Percentiles rank a stretch among this genome's conserved stretches.
Evolutionary conservation across 2,888 invertebrate species (phyloP).

Genomic region (Sinopyrophorus schimmeli): DNA sequence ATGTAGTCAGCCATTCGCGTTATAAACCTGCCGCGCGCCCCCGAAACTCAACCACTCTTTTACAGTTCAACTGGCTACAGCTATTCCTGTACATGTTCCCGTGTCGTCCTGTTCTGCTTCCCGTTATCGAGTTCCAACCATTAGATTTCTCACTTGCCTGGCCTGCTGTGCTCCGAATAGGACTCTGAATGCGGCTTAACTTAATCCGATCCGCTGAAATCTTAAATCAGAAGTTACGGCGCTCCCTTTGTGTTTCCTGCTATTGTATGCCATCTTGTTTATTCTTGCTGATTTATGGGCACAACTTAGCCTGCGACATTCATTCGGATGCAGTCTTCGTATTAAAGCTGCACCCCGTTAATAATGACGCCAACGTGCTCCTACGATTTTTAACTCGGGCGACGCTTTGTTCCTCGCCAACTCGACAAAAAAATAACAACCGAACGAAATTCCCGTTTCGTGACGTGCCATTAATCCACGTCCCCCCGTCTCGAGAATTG

Average conservation of each 20-base stretch:
- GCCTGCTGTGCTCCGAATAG: slow-evolving; percentile 29
- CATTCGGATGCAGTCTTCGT: slow-evolving; percentile 27
- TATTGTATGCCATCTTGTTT: slow-evolving; percentile 51
- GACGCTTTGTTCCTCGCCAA: slow-evolving; percentile 16
- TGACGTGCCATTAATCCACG: slow-evolving; percentile 9
- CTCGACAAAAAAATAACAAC: slow-evolving; percentile 10
- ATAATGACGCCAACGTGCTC: slow-evolving; percentile 25
- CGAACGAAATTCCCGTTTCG: slow-evolving; percentile 9
- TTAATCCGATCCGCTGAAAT: slow-evolving; percentile 52
- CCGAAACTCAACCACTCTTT: slow-evolving; percentile 21
- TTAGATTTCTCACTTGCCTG: slow-evolving; percentile 26
- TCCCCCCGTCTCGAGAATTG: too few relatives aligned
- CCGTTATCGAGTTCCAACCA: slow-evolving; percentile 15
- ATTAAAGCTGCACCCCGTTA: slow-evolving; percentile 21
- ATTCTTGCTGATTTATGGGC: slow-evolving; percentile 47
- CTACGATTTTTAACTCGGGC: slow-evolving; percentile 22
- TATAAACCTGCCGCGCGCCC: slow-evolving; percentile 24
- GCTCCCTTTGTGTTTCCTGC: slow-evolving; percentile 46
- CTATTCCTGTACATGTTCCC: slow-evolving; percentile 27
- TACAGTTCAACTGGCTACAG: slow-evolving; percentile 28
- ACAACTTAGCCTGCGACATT: slow-evolving; percentile 25
- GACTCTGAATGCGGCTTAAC: slow-evolving; percentile 33
- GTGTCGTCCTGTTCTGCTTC: slow-evolving; percentile 19
- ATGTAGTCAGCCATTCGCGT: slow-evolving; percentile 31
- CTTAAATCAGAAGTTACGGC: slow-evolving; percentile 53